Evolutionary conservation across 2,888 invertebrate species (phyloP).

Genomic region (Bombylius major): DNA sequence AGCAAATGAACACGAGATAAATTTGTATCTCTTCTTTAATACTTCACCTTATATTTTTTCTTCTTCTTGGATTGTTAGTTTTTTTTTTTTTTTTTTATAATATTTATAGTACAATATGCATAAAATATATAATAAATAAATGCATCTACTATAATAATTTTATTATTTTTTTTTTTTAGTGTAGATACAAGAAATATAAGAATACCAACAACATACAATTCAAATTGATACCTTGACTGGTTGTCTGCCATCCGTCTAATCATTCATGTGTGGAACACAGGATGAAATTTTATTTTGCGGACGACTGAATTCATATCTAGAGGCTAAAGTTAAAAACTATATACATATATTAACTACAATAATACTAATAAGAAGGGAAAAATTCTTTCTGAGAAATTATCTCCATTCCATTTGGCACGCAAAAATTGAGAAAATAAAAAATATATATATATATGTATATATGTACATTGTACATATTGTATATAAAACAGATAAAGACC

Average conservation of each 20-base stretch:
- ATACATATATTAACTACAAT: too few relatives aligned
- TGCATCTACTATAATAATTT: too few relatives aligned
- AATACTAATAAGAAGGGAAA: not conserved
- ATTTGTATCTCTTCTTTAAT: too few relatives aligned
- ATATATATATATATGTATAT: not conserved
- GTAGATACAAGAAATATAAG: too few relatives aligned
- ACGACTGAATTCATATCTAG: not conserved
- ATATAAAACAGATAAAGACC: not conserved
- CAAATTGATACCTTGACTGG: conserved; percentile 1
- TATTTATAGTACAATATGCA: too few relatives aligned
- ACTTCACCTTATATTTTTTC: too few relatives aligned
- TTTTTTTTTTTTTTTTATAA: too few relatives aligned
- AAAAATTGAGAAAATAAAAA: not conserved
- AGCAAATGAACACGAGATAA: too few relatives aligned
- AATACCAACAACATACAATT: not conserved
- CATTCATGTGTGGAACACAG: not conserved
- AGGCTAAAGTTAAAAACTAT: not conserved
- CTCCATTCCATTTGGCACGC: conserved; percentile 1
- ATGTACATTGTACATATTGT: too few relatives aligned
- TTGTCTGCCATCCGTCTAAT: conserved; percentile 1
- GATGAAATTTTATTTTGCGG: conserved; percentile 3
- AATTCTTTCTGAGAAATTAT: conserved; percentile 2
- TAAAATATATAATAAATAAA: too few relatives aligned
- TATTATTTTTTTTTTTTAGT: too few relatives aligned
- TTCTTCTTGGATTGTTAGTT: too few relatives aligned